A percentile compares a stretch with the other conserved stretches of the same genome.
These are phyloP conservation scores for Steatornis caripensis DNA, from an alignment of 2,113 vertebrate species.

Conservation along the genomic window DNA sequence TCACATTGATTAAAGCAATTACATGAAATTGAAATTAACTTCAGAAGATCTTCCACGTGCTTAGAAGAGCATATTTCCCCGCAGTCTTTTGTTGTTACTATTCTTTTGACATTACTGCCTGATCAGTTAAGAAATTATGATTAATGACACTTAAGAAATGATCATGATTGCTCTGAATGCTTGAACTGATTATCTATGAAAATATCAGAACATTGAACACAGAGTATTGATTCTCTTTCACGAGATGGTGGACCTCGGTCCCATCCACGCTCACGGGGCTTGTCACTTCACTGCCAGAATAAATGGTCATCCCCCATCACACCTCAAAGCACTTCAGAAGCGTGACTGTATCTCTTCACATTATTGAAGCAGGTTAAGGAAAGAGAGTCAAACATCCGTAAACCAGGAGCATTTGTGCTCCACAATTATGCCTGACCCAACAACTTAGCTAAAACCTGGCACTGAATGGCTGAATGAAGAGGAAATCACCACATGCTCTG, in stretches of 20 bases:
- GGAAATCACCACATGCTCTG: background rate
- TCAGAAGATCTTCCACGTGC: background rate
- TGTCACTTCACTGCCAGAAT: background rate
- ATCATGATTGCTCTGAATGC: background rate
- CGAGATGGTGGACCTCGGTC: accelerated
- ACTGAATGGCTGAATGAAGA: background rate
- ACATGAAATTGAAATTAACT: conserved; percentile 4
- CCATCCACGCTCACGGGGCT: too few species aligned
- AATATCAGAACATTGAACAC: background rate
- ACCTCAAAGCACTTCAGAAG: background rate
- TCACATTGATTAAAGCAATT: conserved; percentile 18
- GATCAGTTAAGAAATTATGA: background rate
- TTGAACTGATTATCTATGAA: background rate
- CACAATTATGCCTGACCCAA: background rate
- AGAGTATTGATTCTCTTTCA: background rate
- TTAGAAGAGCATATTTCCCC: background rate
- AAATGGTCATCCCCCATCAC: background rate
- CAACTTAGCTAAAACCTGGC: background rate
- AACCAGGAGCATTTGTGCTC: background rate
- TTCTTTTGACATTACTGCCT: background rate
- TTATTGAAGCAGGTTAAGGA: background rate
- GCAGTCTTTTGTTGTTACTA: background rate
- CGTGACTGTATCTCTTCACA: background rate
- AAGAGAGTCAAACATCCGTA: background rate
- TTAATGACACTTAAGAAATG: background rate